These are phyloP conservation scores for Micrasema longulum DNA, from an alignment of 1,140 invertebrate species.

Conservation along the genomic window DNA sequence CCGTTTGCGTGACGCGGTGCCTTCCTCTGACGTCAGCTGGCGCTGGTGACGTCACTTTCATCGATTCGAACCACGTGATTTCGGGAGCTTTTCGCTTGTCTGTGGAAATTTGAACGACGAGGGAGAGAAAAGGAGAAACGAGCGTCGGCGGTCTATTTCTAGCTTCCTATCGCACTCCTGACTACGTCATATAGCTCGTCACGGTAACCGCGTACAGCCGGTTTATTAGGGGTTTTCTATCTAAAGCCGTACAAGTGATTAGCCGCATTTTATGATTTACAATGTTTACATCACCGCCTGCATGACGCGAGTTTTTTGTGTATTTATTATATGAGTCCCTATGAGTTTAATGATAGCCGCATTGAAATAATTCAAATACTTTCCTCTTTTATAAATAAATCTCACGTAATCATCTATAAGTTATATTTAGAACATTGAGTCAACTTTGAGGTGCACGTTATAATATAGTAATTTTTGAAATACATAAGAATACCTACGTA, in stretches of 20 bases:
- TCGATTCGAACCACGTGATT: conserved; percentile 23
- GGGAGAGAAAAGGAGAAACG: not conserved
- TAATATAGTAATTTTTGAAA: no score
- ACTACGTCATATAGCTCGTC: not conserved
- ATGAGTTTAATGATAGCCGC: conserved; percentile 2
- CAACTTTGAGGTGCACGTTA: no score
- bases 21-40: conserved; percentile 13
- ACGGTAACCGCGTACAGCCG: not conserved
- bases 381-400: no score
- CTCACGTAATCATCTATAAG: no score
- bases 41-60: conserved; percentile 19
- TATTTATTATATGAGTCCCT: conserved; percentile 18
- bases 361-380: not conserved
- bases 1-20: conserved; percentile 5
- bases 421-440: no score
- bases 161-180: not conserved
- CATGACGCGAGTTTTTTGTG: conserved; percentile 21
- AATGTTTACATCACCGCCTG: conserved; percentile 26
- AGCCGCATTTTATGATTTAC: conserved; percentile 5
- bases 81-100: conserved; percentile 6
- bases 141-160: conserved; percentile 16
- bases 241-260: conserved; percentile 13
- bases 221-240: conserved; percentile 11
- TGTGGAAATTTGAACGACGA: conserved; percentile 7
- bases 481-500: no score